Evolutionary conservation across 2,113 vertebrate genomes (phyloP).

Genomic region (Orientallactaga bullata): DNA sequence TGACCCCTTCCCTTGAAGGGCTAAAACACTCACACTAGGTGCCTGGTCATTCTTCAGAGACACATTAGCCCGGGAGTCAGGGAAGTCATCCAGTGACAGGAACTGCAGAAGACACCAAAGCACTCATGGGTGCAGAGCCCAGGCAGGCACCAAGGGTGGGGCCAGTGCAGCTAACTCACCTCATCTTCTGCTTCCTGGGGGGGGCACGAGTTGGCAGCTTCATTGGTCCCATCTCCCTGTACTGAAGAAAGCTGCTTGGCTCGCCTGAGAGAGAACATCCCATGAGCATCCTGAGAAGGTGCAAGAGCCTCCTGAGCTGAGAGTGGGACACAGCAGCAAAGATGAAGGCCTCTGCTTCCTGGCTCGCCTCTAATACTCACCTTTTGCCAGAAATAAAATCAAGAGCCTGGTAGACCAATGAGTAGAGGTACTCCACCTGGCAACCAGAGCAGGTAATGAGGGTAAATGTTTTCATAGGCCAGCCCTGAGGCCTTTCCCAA

Average conservation of each 20-base stretch:
- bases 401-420: constrained; percentile 93
- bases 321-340: fast-evolving
- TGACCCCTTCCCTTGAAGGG: not conserved
- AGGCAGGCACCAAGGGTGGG: fast-evolving
- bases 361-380: constrained; percentile 81
- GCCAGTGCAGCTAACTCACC: constrained; percentile 79
- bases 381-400: constrained; percentile 94
- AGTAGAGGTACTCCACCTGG: constrained; percentile 96
- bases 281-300: not conserved
- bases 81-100: constrained; percentile 86
- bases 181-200: constrained; percentile 64
- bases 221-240: constrained; percentile 57
- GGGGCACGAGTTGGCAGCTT: not conserved
- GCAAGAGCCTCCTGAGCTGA: not conserved
- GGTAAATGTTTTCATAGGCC: fast-evolving
- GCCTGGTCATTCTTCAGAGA: constrained; percentile 81
- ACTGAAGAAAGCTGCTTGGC: constrained; percentile 83
- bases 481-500: not conserved
- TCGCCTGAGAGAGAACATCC: not conserved
- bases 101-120: constrained; percentile 80
- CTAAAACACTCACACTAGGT: constrained; percentile 74
- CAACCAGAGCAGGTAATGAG: not conserved
- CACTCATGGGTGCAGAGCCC: fast-evolving
- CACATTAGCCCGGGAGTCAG: constrained; percentile 67
- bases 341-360: not conserved